These are phyloP conservation scores for Thermophis baileyi DNA, from an alignment of 2,113 vertebrate genomes.

Conservation along the genomic window DNA sequence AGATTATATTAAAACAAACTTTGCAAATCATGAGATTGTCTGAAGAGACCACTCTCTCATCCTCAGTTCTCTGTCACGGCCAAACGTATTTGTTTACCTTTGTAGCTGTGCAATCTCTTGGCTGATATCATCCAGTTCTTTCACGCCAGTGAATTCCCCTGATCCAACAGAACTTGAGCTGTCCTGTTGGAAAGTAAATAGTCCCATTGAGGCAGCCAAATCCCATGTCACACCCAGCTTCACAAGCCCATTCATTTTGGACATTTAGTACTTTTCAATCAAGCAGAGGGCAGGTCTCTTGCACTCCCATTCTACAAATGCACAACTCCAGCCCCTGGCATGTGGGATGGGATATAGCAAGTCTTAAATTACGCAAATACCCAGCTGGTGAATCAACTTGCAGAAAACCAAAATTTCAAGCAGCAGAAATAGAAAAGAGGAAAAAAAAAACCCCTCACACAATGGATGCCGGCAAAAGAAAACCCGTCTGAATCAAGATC, in stretches of 20 bases:
- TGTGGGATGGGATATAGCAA: neutral
- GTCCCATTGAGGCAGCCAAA: neutral
- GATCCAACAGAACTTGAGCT: constrained; percentile 87
- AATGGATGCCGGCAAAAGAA: neutral
- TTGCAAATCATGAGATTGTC: neutral
- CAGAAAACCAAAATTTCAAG: neutral
- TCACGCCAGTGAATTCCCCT: constrained; percentile 93
- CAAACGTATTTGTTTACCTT: constrained; percentile 70
- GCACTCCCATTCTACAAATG: neutral
- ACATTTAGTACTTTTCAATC: neutral
- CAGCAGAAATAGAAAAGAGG: neutral
- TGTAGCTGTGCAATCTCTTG: constrained; percentile 95
- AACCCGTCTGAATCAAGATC: neutral
- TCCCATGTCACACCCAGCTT: neutral
- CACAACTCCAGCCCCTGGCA: neutral
- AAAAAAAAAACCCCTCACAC: neutral
- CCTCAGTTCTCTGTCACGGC: neutral
- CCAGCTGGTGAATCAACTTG: neutral
- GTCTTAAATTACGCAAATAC: neutral
- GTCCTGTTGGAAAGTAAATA: constrained; percentile 74
- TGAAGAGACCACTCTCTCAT: neutral
- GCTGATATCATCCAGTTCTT: constrained; percentile 94
- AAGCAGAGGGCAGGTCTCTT: neutral
- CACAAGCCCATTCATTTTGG: neutral
- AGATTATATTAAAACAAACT: neutral